These are phyloP conservation scores for Ophion ventricosus DNA, from an alignment of 2,888 invertebrate species.

Conservation along the genomic window DNA sequence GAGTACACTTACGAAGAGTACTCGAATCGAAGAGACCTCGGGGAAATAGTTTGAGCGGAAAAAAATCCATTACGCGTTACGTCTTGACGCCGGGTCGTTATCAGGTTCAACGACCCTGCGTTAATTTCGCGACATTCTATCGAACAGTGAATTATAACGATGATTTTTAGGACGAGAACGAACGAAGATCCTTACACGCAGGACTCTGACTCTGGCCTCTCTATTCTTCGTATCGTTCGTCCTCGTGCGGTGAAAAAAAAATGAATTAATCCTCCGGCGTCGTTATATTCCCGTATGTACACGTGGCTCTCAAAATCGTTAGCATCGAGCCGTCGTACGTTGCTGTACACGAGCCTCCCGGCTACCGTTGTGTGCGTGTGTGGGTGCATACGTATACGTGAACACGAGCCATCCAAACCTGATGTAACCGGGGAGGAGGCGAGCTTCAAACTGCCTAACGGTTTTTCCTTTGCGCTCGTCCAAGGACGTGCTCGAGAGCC, in stretches of 20 bases:
- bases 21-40: too few species aligned
- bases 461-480: slow-evolving; percentile 46
- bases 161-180: slow-evolving; percentile 10
- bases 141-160: slow-evolving; percentile 34
- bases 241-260: neutral
- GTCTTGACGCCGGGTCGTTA: slow-evolving; percentile 21
- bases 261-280: too few species aligned
- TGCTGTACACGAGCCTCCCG: too few species aligned
- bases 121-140: slow-evolving; percentile 23
- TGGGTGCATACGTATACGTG: neutral
- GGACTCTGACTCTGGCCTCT: slow-evolving; percentile 1
- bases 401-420: slow-evolving; percentile 27
- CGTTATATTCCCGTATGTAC: too few species aligned
- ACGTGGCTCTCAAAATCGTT: too few species aligned
- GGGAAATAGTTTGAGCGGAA: neutral
- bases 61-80: neutral
- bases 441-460: slow-evolving; percentile 51
- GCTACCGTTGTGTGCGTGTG: neutral
- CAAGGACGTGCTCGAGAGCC: slow-evolving; percentile 38
- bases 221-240: slow-evolving; percentile 18
- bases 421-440: slow-evolving; percentile 47
- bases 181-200: neutral
- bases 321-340: too few species aligned
- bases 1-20: too few species aligned
- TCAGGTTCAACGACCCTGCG: slow-evolving; percentile 51